Evolutionary conservation across 2,113 vertebrate species (phyloP), one percentile per base, ranked within the genome.

Genomic region (Gallinago jamesoni): DNA sequence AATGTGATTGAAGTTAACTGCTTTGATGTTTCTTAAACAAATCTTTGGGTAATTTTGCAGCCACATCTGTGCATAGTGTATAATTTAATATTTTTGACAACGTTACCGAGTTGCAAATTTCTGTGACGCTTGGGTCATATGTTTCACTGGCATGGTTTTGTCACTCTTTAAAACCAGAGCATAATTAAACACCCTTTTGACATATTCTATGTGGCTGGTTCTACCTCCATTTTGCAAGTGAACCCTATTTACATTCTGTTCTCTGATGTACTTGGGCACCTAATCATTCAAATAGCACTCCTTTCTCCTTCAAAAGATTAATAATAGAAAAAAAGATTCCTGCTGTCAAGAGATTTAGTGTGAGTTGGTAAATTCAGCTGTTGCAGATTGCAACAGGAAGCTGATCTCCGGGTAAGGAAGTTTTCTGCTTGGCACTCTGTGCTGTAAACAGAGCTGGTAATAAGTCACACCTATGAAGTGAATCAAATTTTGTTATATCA

Each of bases 1-100:
- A 89, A 79, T 89, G 60, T 76, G 87, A 94, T 94, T 96, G 91
- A 96, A 95, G 88, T 80, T 74, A 64, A 55, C 33, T 4, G 27
- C 82, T 62, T 55, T 90, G 78, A 90, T 89, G 67, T 95, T 94
- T 88, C 95, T 94, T 85, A 82, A 95, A 93, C 84, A 96, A 94
- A 93, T 63, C 63, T 97, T 94, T 37, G 9, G 30, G 87, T 89
- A 50, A 74, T 95, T 97, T 91, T 83, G 91, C 47, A 88, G 37
- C 59, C 81, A 75, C 48, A 45, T 86, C 90, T 94, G 41, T 14
- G 8, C 96, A 80, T 93, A 31, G 33, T 94, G 52, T 77, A 86
- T 67, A 66, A 91, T 97, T 96, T 90, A 97, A 92, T 95, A 86
- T 84, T 97, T 97, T 95, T 96, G 93, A 96, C 92, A 91, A 94